A percentile compares a stretch with the other conserved stretches of the same genome.
Conservation (phyloP, 2,113 vertebrate genomes). For the Galeopterus variegatus region DNA sequence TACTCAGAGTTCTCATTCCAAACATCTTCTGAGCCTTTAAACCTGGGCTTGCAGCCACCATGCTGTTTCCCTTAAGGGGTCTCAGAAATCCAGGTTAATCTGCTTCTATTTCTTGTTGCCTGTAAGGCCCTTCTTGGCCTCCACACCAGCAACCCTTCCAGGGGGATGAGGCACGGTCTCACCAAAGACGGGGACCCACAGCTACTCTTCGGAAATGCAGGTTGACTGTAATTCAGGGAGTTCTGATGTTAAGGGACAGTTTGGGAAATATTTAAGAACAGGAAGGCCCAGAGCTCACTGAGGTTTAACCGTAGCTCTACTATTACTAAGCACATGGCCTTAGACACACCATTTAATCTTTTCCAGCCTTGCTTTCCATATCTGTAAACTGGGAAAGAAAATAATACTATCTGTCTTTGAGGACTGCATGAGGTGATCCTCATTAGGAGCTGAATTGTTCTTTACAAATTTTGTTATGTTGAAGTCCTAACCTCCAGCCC, state of each 20-base stretch:
- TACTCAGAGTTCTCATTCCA: fast-evolving
- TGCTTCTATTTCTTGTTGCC: too few species aligned
- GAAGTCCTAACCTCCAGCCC: too few species aligned
- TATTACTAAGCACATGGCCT: fast-evolving
- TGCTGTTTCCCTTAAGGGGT: fast-evolving
- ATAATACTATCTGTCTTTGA: too few species aligned
- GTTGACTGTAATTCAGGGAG: fast-evolving
- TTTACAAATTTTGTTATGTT: fast-evolving
- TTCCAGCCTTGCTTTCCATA: neutral
- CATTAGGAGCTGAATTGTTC: neutral
- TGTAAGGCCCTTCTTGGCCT: fast-evolving
- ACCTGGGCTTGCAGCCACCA: fast-evolving
- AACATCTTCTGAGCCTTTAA: fast-evolving
- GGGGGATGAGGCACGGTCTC: fast-evolving
- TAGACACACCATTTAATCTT: neutral
- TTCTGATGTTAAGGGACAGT: neutral
- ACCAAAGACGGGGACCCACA: fast-evolving
- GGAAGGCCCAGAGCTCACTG: fast-evolving
- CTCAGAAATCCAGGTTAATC: too few species aligned
- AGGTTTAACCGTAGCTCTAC: fast-evolving
- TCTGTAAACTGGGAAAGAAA: neutral
- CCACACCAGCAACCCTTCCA: too few species aligned
- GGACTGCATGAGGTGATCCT: neutral
- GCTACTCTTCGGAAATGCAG: fast-evolving
- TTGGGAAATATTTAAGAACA: neutral